Evolutionary conservation across 2,797 vertebrate genomes (phyloP).

Genomic region (Gadopsis marmoratus): DNA sequence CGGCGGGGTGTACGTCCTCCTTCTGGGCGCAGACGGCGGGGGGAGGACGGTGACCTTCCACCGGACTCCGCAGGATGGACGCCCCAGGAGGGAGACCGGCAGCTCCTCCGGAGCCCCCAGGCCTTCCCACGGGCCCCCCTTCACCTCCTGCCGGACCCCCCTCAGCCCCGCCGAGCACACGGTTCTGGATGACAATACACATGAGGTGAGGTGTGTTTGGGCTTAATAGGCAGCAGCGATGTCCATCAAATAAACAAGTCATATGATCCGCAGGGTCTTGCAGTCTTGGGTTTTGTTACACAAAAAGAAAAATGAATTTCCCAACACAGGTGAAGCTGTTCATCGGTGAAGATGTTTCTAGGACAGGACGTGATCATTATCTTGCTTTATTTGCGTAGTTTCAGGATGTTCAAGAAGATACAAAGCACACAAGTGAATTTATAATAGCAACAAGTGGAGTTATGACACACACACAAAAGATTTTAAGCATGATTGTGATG

Average conservation of each 20-base stretch:
- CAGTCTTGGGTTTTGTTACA: not conserved
- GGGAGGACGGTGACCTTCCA: slow-evolving; percentile 61
- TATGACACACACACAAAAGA: not conserved
- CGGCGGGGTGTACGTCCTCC: slow-evolving; percentile 41
- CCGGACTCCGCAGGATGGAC: slow-evolving; percentile 45
- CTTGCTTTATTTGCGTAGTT: not conserved
- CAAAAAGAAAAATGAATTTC: not conserved
- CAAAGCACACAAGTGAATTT: not conserved
- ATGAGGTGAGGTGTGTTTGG: slow-evolving; percentile 74
- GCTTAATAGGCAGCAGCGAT: not conserved
- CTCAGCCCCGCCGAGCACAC: slow-evolving; percentile 69
- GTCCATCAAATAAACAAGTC: not conserved
- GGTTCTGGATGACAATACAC: slow-evolving; percentile 78
- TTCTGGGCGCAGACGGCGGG: slow-evolving; percentile 38
- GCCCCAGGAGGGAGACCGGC: slow-evolving; percentile 62
- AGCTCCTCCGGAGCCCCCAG: slow-evolving; percentile 12
- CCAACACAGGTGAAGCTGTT: not conserved
- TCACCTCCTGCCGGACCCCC: slow-evolving; percentile 67
- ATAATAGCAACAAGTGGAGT: not conserved
- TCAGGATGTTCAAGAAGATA: not conserved
- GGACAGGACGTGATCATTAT: not conserved
- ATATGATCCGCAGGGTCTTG: not conserved
- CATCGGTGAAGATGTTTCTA: too few relatives aligned
- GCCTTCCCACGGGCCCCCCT: slow-evolving; percentile 52
- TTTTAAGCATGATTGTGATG: not conserved